Evolutionary conservation across 2,113 vertebrate species (phyloP).

Genomic region (Prionailurus viverrinus): DNA sequence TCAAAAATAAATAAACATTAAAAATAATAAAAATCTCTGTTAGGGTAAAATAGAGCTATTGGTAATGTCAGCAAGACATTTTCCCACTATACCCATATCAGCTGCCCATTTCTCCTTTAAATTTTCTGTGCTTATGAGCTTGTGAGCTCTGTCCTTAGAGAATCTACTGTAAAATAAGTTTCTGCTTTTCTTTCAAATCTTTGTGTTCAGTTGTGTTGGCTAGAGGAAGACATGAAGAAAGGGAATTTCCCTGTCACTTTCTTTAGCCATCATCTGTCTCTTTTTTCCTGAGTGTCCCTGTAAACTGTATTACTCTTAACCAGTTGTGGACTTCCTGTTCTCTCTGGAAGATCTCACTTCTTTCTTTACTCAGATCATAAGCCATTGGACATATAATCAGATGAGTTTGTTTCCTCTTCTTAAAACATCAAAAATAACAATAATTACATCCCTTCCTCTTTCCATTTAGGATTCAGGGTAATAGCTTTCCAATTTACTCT

Average conservation of each 20-base stretch:
- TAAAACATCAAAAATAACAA: background rate
- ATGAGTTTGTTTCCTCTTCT: background rate
- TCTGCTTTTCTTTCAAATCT: background rate
- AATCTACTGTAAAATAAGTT: background rate
- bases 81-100: background rate
- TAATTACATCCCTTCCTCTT: background rate
- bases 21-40: background rate
- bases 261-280: background rate
- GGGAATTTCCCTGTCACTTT: background rate
- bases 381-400: background rate
- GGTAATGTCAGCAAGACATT: background rate
- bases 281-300: background rate
- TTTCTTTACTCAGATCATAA: background rate
- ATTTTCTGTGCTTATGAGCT: background rate
- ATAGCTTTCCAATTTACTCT: background rate
- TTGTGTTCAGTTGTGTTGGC: background rate
- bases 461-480: background rate
- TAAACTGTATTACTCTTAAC: constrained; percentile 15
- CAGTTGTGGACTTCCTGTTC: background rate
- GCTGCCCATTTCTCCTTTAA: background rate
- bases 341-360: background rate
- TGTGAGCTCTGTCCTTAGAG: background rate
- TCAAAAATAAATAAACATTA: too few species aligned
- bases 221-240: background rate
- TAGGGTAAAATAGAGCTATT: background rate